phyloP scores from a whole-genome alignment of 2,797 vertebrate species.

The Notoglanidium macrostoma region DNA sequence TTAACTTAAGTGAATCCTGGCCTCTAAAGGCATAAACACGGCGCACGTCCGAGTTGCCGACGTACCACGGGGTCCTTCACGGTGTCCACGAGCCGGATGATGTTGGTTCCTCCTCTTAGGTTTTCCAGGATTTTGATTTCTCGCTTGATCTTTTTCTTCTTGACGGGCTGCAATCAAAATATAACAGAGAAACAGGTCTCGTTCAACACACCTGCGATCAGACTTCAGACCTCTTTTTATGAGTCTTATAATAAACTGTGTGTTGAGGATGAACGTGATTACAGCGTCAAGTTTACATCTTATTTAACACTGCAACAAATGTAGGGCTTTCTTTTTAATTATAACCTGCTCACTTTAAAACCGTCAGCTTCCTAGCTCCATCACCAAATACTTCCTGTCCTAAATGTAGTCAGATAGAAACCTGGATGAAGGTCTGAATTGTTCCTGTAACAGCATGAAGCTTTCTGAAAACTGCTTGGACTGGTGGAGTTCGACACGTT shows the following conservation, averaged over 20 bases:
- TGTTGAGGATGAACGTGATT: not conserved
- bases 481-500: not conserved
- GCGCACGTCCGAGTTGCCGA: no score
- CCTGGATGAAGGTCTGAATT: not conserved
- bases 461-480: not conserved
- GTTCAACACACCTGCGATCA: not conserved
- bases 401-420: not conserved
- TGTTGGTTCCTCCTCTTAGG: slow-evolving; percentile 95
- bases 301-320: not conserved
- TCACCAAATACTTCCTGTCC: not conserved
- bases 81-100: slow-evolving; percentile 97
- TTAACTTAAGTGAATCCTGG: not conserved
- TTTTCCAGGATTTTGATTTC: slow-evolving; percentile 99
- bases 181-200: not conserved
- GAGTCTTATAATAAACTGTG: not conserved
- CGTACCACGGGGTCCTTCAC: slow-evolving; percentile 97
- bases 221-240: not conserved
- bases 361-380: not conserved
- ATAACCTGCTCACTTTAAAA: no score
- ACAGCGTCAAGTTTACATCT: not conserved
- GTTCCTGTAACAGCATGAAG: not conserved
- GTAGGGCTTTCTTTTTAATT: no score
- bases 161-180: slow-evolving; percentile 84
- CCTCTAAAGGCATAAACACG: not conserved
- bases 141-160: slow-evolving; percentile 99